Conservation (phyloP, 2,113 vertebrate species). For the Camelus dromedarius region DNA sequence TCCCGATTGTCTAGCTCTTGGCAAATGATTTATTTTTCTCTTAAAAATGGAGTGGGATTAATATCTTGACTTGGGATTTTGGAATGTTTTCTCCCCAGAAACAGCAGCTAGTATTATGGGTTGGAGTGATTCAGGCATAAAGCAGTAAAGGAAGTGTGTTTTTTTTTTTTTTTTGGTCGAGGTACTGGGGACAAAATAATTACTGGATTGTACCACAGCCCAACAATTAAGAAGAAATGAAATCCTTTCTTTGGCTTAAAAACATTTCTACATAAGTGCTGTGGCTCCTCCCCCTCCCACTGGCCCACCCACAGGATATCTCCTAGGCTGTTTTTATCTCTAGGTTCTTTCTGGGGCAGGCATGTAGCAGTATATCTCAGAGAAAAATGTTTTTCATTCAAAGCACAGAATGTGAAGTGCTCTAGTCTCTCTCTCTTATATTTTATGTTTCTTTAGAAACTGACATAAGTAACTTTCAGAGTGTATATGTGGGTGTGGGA, state of each 20-base stretch:
- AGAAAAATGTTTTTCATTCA: conserved; percentile 38
- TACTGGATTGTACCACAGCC: conserved; percentile 69
- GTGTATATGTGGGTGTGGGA: not conserved
- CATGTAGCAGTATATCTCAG: conserved; percentile 13
- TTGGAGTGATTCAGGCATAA: conserved; percentile 63
- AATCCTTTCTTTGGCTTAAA: conserved; percentile 77
- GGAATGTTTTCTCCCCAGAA: conserved; percentile 53
- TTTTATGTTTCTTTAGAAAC: not conserved
- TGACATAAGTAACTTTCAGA: not conserved
- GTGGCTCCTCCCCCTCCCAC: conserved; percentile 15
- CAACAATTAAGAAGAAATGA: conserved; percentile 80
- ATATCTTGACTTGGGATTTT: conserved; percentile 34
- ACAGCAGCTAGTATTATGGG: conserved; percentile 53
- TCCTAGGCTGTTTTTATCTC: not conserved
- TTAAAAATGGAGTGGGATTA: conserved; percentile 59
- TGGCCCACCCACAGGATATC: conserved; percentile 63
- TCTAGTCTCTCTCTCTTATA: not conserved
- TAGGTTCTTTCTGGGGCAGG: conserved; percentile 31
- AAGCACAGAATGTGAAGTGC: conserved; percentile 34
- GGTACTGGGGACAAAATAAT: conserved; percentile 77
- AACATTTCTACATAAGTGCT: conserved; percentile 61
- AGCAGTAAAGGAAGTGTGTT: conserved; percentile 18
- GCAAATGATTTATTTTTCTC: conserved; percentile 69
- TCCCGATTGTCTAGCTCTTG: conserved; percentile 46
- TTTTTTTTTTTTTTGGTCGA: not conserved